Evolutionary conservation across 2,113 vertebrate species (phyloP), one percentile per base, ranked within the genome.

Genomic region (Ammodramus savannarum): DNA sequence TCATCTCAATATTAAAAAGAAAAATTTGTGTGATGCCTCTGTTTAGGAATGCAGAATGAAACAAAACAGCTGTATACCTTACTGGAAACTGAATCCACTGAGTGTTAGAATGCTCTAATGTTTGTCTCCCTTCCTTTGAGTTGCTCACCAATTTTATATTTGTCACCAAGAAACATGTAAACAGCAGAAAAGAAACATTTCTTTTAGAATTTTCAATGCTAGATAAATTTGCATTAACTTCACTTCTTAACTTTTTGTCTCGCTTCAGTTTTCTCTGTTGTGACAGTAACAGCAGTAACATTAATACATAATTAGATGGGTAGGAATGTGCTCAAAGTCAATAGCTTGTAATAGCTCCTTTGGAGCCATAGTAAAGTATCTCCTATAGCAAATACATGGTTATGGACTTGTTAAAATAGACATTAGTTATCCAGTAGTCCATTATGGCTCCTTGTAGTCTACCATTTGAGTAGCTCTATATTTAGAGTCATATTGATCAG

Each of bases 361-460:
- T 95, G 95, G 96, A 98, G 96, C 96, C 96, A 59, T 96, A 95
- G 86, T 91, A 51, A 85, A 97, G 84, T 89, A 96, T 96, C 81
- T 97, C 73, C 46, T 93, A 85, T 96, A 97, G 92, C 95, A 98
- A 97, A 97, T 96, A 97, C 95, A 93, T 91, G 95, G 96, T 97
- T 97, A 97, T 97, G 69, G 96, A 98, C 97, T 97, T 98, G 97
- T 98, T 98, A 97, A 97, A 97, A 96, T 96, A 97, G 93, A 94
- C 97, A 97, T 97, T 96, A 97, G 97, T 97, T 98, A 98, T 97
- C 96, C 94, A 94, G 94, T 97, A 97, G 97, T 97, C 96, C 85
- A 96, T 95, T 96, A 87, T 95, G 98, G 98, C 98, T 98, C 98
- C 98, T 95, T 96, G 89, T 91, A 97, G 98, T 98, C 98, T 98